Percentiles rank a stretch among this genome's conserved stretches.
These are phyloP conservation scores for Rambutsinella grinnellia DNA, from an alignment of 2,888 invertebrate genomes.

Conservation along the genomic window DNA sequence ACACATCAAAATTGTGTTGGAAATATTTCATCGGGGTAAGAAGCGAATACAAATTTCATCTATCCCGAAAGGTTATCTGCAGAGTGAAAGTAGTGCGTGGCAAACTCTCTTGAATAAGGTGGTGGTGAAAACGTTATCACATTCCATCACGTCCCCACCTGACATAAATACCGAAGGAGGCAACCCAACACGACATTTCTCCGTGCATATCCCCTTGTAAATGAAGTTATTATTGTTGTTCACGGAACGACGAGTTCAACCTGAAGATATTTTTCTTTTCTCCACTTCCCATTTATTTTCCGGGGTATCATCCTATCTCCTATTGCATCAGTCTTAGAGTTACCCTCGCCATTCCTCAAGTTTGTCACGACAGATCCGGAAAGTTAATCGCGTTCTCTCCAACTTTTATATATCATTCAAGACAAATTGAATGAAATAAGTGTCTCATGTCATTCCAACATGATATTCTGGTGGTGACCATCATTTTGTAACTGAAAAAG, in stretches of 20 bases:
- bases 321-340: constrained; percentile 42
- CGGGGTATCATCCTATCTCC: background rate
- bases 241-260: constrained; percentile 34
- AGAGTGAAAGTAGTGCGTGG: no score
- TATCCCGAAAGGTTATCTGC: no score
- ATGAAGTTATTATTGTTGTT: constrained; percentile 47
- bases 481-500: constrained; percentile 7
- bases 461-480: constrained; percentile 18
- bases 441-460: constrained; percentile 25
- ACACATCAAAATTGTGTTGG: no score
- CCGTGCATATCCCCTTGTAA: background rate
- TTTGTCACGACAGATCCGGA: constrained; percentile 43
- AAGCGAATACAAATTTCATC: background rate
- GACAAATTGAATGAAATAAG: background rate
- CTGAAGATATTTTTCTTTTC: background rate
- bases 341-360: constrained; percentile 52
- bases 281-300: background rate
- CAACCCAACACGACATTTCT: background rate
- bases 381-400: constrained; percentile 15
- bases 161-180: constrained; percentile 42
- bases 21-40: background rate
- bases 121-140: constrained; percentile 17
- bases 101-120: no score
- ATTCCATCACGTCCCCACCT: constrained; percentile 51
- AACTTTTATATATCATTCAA: constrained; percentile 11